These are phyloP conservation scores for Dicrostonyx torquatus DNA, from an alignment of 2,797 vertebrate genomes.

Conservation along the genomic window DNA sequence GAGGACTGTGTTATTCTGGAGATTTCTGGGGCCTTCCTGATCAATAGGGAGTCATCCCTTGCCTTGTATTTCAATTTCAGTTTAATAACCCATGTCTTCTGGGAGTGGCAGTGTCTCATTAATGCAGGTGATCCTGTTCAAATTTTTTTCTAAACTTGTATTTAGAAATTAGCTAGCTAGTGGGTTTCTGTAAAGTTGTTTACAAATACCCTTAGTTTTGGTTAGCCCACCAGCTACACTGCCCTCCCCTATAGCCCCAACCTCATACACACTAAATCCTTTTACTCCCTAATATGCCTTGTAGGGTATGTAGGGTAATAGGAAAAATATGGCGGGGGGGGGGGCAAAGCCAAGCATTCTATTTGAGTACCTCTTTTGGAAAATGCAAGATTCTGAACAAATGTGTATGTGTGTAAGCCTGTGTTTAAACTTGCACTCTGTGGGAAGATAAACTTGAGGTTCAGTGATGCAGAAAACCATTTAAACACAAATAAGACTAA, in stretches of 20 bases:
- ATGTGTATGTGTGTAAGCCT: background rate
- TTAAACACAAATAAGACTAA: background rate
- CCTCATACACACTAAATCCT: background rate
- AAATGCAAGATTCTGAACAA: background rate
- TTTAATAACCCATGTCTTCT: background rate
- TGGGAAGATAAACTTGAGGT: conserved; percentile 29
- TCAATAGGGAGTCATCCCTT: background rate
- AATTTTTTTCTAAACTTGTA: background rate
- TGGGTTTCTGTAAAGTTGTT: background rate
- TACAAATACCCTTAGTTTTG: background rate
- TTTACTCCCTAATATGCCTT: background rate
- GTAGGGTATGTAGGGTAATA: background rate
- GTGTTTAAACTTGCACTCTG: conserved; percentile 8
- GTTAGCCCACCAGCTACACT: background rate
- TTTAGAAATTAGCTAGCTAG: background rate
- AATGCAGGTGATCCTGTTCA: background rate
- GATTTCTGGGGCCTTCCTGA: background rate
- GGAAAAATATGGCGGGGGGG: background rate
- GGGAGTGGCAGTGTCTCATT: background rate
- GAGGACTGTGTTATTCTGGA: background rate
- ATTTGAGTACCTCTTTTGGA: background rate
- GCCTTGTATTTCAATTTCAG: background rate
- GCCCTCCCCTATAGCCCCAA: too few species aligned
- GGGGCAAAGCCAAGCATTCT: background rate
- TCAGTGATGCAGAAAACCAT: conserved; percentile 44